Conservation (phyloP, 2,888 invertebrate species). For the Pseudococcus viburni region DNA sequence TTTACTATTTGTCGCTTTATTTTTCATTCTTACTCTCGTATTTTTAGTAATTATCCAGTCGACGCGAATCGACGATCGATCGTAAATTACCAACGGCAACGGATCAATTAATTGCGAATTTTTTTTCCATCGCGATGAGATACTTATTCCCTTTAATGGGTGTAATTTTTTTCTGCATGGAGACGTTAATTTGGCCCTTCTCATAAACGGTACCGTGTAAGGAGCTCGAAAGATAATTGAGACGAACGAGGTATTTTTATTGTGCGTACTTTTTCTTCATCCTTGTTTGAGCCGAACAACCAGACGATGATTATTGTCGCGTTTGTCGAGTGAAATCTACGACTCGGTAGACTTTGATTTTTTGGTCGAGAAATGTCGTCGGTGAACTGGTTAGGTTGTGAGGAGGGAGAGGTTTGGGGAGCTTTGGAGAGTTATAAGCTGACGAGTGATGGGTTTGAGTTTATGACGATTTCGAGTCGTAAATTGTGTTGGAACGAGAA, state of each 20-base stretch:
- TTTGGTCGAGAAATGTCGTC: constrained; percentile 4
- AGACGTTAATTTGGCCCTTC: constrained; percentile 49
- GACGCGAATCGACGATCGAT: constrained; percentile 10
- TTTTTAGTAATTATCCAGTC: constrained; percentile 20
- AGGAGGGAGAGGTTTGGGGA: not conserved
- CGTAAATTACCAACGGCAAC: not conserved
- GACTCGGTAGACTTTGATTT: constrained; percentile 2
- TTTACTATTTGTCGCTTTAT: not conserved
- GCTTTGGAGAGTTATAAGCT: too few relatives aligned
- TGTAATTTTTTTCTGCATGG: constrained; percentile 1
- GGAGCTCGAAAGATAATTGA: not conserved
- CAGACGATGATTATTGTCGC: not conserved
- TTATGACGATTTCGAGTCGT: too few relatives aligned
- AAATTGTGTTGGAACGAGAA: too few relatives aligned
- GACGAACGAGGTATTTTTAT: not conserved
- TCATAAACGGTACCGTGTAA: not conserved
- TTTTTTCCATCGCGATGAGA: not conserved
- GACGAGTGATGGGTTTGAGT: too few relatives aligned
- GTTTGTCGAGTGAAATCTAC: not conserved
- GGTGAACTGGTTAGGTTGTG: not conserved
- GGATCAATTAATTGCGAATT: constrained; percentile 17
- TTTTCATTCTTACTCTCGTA: not conserved
- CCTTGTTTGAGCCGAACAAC: not conserved
- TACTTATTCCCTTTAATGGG: constrained; percentile 21
- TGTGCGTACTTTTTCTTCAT: not conserved